A percentile compares a stretch with the other conserved stretches of the same genome.
Conservation (phyloP, 1,140 invertebrate genomes). For the Papilio glaucus region DNA sequence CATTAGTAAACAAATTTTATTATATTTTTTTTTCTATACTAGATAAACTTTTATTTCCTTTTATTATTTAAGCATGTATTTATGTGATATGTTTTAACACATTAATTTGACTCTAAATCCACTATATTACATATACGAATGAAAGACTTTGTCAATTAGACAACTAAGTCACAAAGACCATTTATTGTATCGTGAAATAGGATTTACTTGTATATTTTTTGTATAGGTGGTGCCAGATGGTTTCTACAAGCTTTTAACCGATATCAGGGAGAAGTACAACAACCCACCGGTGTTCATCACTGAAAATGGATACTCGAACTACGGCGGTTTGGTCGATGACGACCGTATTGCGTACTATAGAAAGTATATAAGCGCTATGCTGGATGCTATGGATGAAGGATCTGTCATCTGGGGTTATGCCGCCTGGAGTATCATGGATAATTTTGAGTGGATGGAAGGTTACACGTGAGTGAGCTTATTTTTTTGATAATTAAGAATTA, state of each 20-base stretch:
- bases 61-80: too few species aligned
- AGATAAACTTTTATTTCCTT: too few species aligned
- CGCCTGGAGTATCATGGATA: conserved; percentile 87
- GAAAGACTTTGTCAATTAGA: too few species aligned
- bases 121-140: too few species aligned
- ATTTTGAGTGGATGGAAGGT: conserved; percentile 85
- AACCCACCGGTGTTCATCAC: conserved; percentile 84
- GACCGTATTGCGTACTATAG: conserved; percentile 76
- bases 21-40: too few species aligned
- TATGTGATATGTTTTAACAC: too few species aligned
- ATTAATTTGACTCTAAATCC: too few species aligned
- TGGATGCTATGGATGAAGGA: conserved; percentile 66
- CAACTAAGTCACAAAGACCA: too few species aligned
- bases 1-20: too few species aligned
- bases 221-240: conserved; percentile 63
- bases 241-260: conserved; percentile 76
- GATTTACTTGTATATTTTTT: background rate
- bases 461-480: conserved; percentile 44
- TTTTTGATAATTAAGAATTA: too few species aligned
- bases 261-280: conserved; percentile 85
- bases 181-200: too few species aligned
- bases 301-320: conserved; percentile 87
- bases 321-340: conserved; percentile 79
- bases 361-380: conserved; percentile 66
- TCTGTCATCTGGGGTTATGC: conserved; percentile 82